These are phyloP conservation scores for Glossosoma conforme DNA, from an alignment of 1,140 invertebrate genomes.

Conservation along the genomic window DNA sequence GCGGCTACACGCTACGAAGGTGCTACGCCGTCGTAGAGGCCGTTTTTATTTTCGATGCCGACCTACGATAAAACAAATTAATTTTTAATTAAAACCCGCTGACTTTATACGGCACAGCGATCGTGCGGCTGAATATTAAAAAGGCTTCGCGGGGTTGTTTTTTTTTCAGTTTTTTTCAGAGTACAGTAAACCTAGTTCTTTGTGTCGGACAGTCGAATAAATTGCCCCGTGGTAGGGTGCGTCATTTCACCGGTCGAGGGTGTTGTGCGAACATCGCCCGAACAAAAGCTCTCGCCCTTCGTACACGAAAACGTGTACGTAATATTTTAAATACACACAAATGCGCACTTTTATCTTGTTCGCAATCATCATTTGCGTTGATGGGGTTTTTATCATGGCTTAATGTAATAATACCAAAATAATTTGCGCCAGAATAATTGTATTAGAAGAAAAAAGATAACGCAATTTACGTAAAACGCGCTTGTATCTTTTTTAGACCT, in stretches of 20 bases:
- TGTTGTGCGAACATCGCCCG: not conserved
- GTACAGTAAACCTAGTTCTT: not conserved
- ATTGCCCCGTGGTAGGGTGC: slow-evolving; percentile 5
- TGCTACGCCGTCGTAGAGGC: not conserved
- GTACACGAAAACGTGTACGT: too few relatives aligned
- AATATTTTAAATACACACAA: too few relatives aligned
- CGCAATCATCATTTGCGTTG: too few relatives aligned
- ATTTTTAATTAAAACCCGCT: slow-evolving; percentile 33
- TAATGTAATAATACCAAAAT: too few relatives aligned
- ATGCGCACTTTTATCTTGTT: too few relatives aligned
- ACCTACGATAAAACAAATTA: slow-evolving; percentile 33
- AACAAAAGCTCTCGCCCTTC: not conserved
- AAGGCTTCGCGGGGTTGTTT: slow-evolving; percentile 17
- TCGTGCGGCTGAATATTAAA: slow-evolving; percentile 28
- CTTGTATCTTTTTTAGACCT: too few relatives aligned
- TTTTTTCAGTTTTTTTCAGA: too few relatives aligned
- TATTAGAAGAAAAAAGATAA: too few relatives aligned
- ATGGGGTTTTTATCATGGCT: too few relatives aligned
- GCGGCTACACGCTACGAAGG: too few relatives aligned
- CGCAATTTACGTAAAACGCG: too few relatives aligned
- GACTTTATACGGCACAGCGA: slow-evolving; percentile 24
- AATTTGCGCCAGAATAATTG: too few relatives aligned
- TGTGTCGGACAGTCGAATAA: slow-evolving; percentile 12
- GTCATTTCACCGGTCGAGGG: not conserved
- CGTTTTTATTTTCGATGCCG: slow-evolving; percentile 30